These are phyloP conservation scores for Acrobasis suavella DNA, from an alignment of 2,888 invertebrate species.

Conservation along the genomic window DNA sequence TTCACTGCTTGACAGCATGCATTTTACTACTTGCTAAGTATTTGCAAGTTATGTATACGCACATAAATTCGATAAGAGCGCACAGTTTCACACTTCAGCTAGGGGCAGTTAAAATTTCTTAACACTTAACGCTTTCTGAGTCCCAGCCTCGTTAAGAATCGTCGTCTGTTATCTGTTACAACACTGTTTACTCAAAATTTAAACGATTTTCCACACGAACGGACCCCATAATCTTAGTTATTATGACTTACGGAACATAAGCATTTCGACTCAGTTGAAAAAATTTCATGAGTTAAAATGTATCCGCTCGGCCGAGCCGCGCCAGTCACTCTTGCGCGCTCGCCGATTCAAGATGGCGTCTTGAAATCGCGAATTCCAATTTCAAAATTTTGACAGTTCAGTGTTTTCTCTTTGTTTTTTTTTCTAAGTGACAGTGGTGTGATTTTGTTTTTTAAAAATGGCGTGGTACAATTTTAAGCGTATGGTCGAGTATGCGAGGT, in stretches of 20 bases:
- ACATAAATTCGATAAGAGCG: no score
- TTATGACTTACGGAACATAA: conserved; percentile 19
- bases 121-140: conserved; percentile 17
- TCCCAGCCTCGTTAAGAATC: background rate
- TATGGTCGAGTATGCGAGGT: conserved; percentile 49
- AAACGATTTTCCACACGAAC: conserved; percentile 17
- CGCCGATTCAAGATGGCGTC: conserved; percentile 51
- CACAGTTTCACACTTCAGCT: no score
- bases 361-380: conserved; percentile 30
- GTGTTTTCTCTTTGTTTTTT: conserved; percentile 4
- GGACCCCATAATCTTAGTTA: conserved; percentile 15
- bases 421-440: conserved; percentile 29
- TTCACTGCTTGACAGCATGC: no score
- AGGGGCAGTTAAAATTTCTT: no score
- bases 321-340: conserved; percentile 60
- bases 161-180: conserved; percentile 10
- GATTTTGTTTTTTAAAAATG: conserved; percentile 44
- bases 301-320: conserved; percentile 11
- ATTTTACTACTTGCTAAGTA: no score
- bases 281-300: conserved; percentile 22
- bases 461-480: conserved; percentile 46
- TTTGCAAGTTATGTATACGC: no score
- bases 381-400: conserved; percentile 28
- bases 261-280: conserved; percentile 12
- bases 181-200: background rate